Evolutionary conservation across 2,113 vertebrate genomes (phyloP), one percentile per base, ranked within the genome.

Genomic region (Choloepus hoffmanni): DNA sequence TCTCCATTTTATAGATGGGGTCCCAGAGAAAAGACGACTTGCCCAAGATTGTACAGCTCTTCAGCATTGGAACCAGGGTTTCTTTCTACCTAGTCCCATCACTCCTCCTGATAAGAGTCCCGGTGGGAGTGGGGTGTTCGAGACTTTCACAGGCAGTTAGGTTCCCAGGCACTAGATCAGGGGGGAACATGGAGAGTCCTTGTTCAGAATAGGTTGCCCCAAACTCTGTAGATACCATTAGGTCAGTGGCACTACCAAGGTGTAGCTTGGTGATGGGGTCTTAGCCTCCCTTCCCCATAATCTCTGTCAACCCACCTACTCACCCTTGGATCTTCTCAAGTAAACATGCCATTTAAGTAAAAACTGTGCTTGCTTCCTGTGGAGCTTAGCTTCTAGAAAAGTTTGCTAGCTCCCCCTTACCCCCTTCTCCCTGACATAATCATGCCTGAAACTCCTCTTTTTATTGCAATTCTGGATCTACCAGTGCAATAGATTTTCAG

Each of bases 1-100:
- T 89, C 88, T 96, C 53, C 65, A 36, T 86, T 94, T 94, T 85
- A 85, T 58, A 62, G 87, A 92, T 70, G 62, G 24, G 78, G 65
- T 8, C 82, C 62, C 33, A 45, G 73, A 55, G 95, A 70, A 74
- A 74, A 60, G 58, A 55, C 0, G 63, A 86, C 89, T 90, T 81
- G 60, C 18, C 73, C 50, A 79, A 14, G 82, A 77, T 63, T 26
- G 16, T 76, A 45, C 2, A 70, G 76, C 24, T 4, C 24, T 70
- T 19, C 4, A 28, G 30, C 33, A 30, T 83, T 12, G 21, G 28
- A 74, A 72, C 8, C 10, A 76, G 70, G 24, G 23, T 86, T 23
- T 7, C 28, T 86, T 74, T 78, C 65, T 76, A 7, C 16, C 12
- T n/a, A 63, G 7, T 81, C 45, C n/a, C 14, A 0, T 68, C 15